Conservation (phyloP, 2,797 vertebrate species). For the Sebastes taczanowskii region DNA sequence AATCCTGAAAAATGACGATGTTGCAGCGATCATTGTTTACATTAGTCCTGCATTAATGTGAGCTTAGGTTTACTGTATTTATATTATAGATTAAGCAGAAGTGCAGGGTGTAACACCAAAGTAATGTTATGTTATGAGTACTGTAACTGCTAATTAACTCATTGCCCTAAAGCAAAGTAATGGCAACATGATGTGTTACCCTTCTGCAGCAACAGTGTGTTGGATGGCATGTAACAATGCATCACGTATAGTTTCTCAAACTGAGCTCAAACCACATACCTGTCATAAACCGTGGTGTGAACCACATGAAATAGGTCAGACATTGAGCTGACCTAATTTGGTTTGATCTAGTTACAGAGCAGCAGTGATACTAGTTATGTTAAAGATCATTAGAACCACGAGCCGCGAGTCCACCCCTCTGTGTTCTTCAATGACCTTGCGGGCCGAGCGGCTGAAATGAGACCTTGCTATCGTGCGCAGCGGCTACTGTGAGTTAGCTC, state of each 20-base stretch:
- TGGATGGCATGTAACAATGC: not conserved
- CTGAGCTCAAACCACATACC: constrained; percentile 30
- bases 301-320: constrained; percentile 69
- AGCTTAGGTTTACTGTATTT: not conserved
- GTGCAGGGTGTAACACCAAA: not conserved
- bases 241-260: not conserved
- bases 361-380: constrained; percentile 25
- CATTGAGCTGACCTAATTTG: constrained; percentile 72
- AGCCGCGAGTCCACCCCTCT: constrained; percentile 35
- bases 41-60: not conserved
- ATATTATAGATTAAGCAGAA: not conserved
- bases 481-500: constrained; percentile 56
- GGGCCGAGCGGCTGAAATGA: constrained; percentile 35
- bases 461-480: constrained; percentile 39
- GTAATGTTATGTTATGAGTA: not conserved
- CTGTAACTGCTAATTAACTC: not conserved
- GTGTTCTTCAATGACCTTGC: constrained; percentile 64
- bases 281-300: constrained; percentile 15
- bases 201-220: not conserved
- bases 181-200: not conserved
- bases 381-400: constrained; percentile 52
- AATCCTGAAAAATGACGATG: not conserved
- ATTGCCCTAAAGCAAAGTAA: not conserved
- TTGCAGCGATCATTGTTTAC: not conserved
- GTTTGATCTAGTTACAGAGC: constrained; percentile 62